phyloP scores from a whole-genome alignment of 64 coral and sea anemone genomes.

The Dendrophyllia cribrosa region DNA sequence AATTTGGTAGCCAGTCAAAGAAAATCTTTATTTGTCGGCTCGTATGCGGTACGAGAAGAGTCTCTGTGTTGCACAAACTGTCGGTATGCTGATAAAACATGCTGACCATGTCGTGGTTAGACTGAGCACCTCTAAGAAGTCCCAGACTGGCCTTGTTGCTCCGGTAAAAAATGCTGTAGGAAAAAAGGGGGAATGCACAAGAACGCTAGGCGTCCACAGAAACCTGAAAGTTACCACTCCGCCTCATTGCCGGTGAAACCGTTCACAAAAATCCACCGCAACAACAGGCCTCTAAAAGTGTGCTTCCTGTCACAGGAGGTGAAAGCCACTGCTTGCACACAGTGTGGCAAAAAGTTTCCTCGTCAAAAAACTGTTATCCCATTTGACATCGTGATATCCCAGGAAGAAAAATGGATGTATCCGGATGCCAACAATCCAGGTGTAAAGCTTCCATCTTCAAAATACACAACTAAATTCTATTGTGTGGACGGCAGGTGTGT shows the following conservation, averaged over 20 bases:
- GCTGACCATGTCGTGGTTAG: background rate
- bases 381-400: background rate
- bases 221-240: background rate
- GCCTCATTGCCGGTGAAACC: background rate
- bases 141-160: background rate
- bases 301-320: background rate
- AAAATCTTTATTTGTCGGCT: no score
- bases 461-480: no score
- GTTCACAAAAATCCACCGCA: conserved; percentile 17
- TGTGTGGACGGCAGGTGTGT: no score
- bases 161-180: conserved; percentile 3
- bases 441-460: conserved; percentile 10
- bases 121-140: conserved; percentile 12
- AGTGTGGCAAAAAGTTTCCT: background rate
- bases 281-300: background rate
- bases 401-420: no score
- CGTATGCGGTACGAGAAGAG: no score
- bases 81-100: no score
- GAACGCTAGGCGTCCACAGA: background rate
- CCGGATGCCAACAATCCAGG: background rate
- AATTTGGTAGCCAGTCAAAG: no score
- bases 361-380: background rate
- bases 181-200: background rate
- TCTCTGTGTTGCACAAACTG: background rate
- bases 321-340: background rate